Percentiles rank a stretch among this genome's conserved stretches.
Conservation (phyloP, 2,888 invertebrate species). For the Bombylius major region DNA sequence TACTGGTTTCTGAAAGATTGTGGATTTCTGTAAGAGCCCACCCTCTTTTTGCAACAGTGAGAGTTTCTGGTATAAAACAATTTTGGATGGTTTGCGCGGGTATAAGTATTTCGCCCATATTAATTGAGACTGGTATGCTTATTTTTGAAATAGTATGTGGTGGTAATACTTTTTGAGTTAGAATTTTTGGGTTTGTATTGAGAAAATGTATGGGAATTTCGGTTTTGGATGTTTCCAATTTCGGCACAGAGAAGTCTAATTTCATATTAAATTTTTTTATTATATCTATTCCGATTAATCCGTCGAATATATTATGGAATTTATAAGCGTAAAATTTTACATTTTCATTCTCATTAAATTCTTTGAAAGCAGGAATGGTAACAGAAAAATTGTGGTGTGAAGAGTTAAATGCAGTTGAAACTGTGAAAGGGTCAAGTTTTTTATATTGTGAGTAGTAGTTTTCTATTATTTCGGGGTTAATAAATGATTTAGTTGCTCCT, state of each 20-base stretch:
- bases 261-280: not conserved
- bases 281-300: not conserved
- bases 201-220: not conserved
- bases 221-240: not conserved
- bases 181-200: not conserved
- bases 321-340: not conserved
- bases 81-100: not conserved
- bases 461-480: constrained; percentile 3
- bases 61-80: not conserved
- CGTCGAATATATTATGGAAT: not conserved
- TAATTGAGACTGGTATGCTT: not conserved
- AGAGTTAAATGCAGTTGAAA: constrained; percentile 6
- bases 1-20: too few relatives aligned
- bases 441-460: constrained; percentile 1
- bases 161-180: not conserved
- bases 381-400: constrained; percentile 1
- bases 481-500: constrained; percentile 3
- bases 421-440: constrained; percentile 4
- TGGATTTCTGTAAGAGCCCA: not conserved
- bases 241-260: not conserved
- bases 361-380: constrained; percentile 2
- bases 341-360: constrained; percentile 1
- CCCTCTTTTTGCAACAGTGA: not conserved
- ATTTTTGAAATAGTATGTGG: not conserved
- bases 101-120: not conserved